phyloP scores from a whole-genome alignment of 2,113 vertebrate genomes.

The Psilopsiagon aurifrons region DNA sequence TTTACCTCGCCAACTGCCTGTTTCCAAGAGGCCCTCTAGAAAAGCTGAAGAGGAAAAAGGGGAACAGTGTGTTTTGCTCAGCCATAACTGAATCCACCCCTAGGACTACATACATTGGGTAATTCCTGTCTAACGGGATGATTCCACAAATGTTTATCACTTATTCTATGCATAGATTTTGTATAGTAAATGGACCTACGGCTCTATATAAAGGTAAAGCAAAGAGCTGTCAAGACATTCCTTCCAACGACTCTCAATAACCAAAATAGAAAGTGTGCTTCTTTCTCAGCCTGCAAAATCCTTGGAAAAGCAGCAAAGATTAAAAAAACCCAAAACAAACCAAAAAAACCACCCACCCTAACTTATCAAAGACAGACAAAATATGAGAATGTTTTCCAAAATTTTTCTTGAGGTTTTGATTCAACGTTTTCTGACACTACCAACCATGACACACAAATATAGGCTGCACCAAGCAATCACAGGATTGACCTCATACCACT shows the following conservation, averaged over 20 bases:
- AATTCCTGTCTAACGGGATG: not conserved
- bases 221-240: not conserved
- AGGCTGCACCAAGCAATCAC: not conserved
- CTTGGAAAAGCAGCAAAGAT: not conserved
- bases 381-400: not conserved
- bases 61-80: not conserved
- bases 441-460: not conserved
- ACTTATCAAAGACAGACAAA: not conserved
- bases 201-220: not conserved
- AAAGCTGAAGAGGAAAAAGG: not conserved
- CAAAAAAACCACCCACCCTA: not conserved
- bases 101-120: not conserved
- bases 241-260: not conserved
- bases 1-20: not conserved
- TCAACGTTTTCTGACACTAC: rapidly evolving
- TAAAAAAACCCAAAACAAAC: not conserved
- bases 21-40: not conserved
- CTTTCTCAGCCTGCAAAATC: not conserved
- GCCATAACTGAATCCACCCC: not conserved
- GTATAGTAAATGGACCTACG: not conserved
- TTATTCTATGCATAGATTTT: not conserved
- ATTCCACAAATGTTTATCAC: not conserved
- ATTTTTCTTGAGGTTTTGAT: not conserved
- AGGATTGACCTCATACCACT: not conserved
- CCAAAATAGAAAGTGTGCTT: not conserved